A percentile compares a stretch with the other conserved stretches of the same genome.
These are phyloP conservation scores for Serranus cabrilla DNA, from an alignment of 2,797 vertebrate genomes.

Conservation along the genomic window DNA sequence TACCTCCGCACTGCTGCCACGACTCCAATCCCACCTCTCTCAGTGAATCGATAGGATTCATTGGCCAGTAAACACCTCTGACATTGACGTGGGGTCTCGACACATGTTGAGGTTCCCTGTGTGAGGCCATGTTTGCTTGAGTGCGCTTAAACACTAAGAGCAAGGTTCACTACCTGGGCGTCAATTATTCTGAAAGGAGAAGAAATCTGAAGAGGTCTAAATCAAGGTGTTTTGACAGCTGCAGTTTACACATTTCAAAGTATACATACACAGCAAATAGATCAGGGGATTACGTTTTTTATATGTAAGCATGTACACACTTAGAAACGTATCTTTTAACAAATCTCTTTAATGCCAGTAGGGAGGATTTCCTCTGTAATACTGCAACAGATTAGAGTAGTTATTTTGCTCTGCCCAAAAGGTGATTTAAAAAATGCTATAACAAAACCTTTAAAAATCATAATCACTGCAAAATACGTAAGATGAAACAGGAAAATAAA, in stretches of 20 bases:
- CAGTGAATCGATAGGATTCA: constrained; percentile 50
- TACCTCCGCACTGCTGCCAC: constrained; percentile 11
- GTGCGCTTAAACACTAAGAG: constrained; percentile 7
- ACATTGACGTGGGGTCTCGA: constrained; percentile 23
- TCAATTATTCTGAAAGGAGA: background rate
- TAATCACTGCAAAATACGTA: too few species aligned
- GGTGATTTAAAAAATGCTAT: too few species aligned
- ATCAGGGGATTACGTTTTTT: background rate
- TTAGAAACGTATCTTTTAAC: background rate
- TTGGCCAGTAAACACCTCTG: constrained; percentile 33
- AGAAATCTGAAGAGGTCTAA: background rate
- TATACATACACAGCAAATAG: background rate
- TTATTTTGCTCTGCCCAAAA: background rate
- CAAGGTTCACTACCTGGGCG: background rate
- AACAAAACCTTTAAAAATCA: too few species aligned
- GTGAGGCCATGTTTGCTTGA: constrained; percentile 20
- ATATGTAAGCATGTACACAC: background rate
- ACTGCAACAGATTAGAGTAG: too few species aligned
- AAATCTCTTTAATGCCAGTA: background rate
- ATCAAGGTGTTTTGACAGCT: background rate
- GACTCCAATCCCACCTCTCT: constrained; percentile 19
- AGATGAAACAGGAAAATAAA: too few species aligned
- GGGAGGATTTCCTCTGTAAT: background rate
- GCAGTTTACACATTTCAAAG: background rate
- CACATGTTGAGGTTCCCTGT: constrained; percentile 13